Conservation (phyloP, 1,140 invertebrate genomes). For the Samia ricini region DNA sequence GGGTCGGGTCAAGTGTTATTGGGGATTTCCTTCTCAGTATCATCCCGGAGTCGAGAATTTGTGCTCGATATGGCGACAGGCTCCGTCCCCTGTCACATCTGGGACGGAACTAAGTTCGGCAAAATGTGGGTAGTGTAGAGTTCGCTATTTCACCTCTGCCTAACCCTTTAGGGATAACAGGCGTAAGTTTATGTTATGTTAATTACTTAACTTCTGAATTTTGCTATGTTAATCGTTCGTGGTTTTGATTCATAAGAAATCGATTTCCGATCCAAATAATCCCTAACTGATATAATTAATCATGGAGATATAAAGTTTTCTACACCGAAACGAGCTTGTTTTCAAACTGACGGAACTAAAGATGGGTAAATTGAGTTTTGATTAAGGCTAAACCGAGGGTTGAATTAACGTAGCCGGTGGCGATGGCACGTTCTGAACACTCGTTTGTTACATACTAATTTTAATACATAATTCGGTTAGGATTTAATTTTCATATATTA, state of each 20-base stretch:
- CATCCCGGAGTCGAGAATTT: too few relatives aligned
- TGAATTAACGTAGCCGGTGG: slow-evolving; percentile 27
- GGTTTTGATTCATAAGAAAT: neutral
- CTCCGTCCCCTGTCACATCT: too few relatives aligned
- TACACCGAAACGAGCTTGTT: slow-evolving; percentile 28
- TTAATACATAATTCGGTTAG: slow-evolving; percentile 25
- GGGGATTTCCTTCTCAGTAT: too few relatives aligned
- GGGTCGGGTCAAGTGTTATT: too few relatives aligned
- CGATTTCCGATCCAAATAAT: slow-evolving; percentile 7
- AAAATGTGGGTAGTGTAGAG: too few relatives aligned
- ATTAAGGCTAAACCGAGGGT: slow-evolving; percentile 34
- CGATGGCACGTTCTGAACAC: slow-evolving; percentile 23
- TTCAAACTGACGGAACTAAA: slow-evolving; percentile 33
- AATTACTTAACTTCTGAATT: too few relatives aligned
- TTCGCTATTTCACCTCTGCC: too few relatives aligned
- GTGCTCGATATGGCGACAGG: too few relatives aligned
- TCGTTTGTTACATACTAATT: slow-evolving; percentile 20
- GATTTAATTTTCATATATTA: slow-evolving; percentile 15
- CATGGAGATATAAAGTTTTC: slow-evolving; percentile 41
- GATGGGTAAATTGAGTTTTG: slow-evolving; percentile 39
- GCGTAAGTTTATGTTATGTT: too few relatives aligned
- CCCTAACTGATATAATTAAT: slow-evolving; percentile 39
- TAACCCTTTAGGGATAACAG: too few relatives aligned
- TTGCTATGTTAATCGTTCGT: too few relatives aligned
- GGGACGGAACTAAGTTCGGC: too few relatives aligned